phyloP scores from a whole-genome alignment of 2,113 vertebrate genomes.

The Hydropotes inermis region DNA sequence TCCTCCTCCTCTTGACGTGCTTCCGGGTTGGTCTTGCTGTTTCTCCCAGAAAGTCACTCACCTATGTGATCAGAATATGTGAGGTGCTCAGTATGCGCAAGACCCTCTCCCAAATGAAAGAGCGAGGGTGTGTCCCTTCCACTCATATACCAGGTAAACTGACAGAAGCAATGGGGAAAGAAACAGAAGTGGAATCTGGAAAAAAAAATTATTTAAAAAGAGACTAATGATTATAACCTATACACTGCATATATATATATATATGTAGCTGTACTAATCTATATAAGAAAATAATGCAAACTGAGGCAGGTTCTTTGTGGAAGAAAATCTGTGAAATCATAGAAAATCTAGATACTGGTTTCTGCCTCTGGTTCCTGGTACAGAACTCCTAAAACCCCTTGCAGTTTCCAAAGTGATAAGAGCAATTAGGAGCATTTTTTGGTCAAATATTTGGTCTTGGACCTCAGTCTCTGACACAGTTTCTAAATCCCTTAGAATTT shows the following conservation, averaged over 20 bases:
- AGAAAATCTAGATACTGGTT: not conserved
- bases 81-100: not conserved
- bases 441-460: not conserved
- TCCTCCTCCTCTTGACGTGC: not conserved
- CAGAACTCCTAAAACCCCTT: not conserved
- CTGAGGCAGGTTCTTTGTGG: not conserved
- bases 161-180: not conserved
- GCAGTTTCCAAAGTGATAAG: not conserved
- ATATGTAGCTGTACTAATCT: not conserved
- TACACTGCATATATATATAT: not conserved
- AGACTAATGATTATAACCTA: not conserved
- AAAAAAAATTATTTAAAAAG: not conserved
- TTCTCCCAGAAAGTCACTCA: not conserved
- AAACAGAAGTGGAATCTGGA: not conserved
- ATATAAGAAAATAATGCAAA: not conserved
- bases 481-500: not conserved
- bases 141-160: not conserved
- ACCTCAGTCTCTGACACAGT: not conserved
- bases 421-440: not conserved
- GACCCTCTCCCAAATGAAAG: not conserved
- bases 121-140: not conserved
- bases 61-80: not conserved
- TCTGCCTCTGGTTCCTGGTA: not conserved
- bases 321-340: not conserved
- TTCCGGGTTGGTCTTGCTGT: not conserved